Evolutionary conservation across 2,888 invertebrate species (phyloP).

Genomic region (Saturnia pavonia): DNA sequence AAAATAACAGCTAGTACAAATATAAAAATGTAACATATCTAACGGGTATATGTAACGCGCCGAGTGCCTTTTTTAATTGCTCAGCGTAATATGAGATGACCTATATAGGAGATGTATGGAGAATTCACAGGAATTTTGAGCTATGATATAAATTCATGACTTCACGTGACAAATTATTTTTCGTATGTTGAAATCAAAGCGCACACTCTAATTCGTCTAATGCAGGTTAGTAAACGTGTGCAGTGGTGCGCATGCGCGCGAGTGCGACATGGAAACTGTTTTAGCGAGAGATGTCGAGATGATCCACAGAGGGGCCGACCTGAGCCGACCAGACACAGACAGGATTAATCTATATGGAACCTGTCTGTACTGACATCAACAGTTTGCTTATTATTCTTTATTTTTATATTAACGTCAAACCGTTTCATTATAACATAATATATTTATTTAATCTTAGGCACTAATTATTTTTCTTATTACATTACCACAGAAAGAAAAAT

Average conservation of each 20-base stretch:
- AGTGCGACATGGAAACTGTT: constrained; percentile 56
- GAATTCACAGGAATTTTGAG: no score
- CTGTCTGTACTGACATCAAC: constrained; percentile 11
- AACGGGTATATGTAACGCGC: no score
- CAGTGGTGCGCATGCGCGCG: constrained; percentile 32
- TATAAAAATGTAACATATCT: no score
- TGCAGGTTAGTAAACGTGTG: not conserved
- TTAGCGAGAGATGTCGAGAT: constrained; percentile 38
- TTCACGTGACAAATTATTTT: no score
- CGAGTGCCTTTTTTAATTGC: no score
- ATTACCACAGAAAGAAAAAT: no score
- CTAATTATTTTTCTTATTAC: no score
- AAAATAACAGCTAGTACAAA: no score
- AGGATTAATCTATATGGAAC: constrained; percentile 15
- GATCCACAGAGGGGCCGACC: constrained; percentile 32
- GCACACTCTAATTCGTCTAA: not conserved
- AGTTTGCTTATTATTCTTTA: constrained; percentile 1
- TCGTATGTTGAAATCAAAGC: not conserved
- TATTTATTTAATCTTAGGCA: no score
- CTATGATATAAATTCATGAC: no score
- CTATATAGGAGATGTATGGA: no score
- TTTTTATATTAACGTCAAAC: constrained; percentile 1
- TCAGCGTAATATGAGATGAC: no score
- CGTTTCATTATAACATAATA: constrained; percentile 6
- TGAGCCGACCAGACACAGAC: constrained; percentile 26